A percentile compares a stretch with the other conserved stretches of the same genome.
These are phyloP conservation scores for Dexiosoma caninum DNA, from an alignment of 2,888 invertebrate genomes.

Conservation along the genomic window DNA sequence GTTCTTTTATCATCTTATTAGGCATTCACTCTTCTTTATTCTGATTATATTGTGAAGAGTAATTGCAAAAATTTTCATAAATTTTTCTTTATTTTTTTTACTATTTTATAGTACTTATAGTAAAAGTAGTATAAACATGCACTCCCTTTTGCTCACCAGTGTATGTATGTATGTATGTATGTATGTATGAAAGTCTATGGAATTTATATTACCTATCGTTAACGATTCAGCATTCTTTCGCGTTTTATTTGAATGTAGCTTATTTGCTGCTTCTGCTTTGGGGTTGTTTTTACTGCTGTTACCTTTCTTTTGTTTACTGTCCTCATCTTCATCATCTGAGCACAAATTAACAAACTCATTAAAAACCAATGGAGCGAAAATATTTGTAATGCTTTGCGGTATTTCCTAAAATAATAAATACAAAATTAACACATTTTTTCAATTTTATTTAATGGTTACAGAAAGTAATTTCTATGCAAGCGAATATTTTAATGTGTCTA, in stretches of 20 bases:
- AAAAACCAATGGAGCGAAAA: constrained; percentile 44
- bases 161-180: too few species aligned
- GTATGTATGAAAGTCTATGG: background rate
- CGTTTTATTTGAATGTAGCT: background rate
- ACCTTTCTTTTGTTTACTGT: background rate
- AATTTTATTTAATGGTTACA: too few species aligned
- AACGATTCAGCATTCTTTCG: background rate
- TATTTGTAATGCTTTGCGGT: constrained; percentile 47
- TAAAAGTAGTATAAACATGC: too few species aligned
- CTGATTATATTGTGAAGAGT: too few species aligned
- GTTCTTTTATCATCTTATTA: too few species aligned
- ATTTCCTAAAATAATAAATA: constrained; percentile 50
- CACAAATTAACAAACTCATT: constrained; percentile 60
- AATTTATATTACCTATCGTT: background rate
- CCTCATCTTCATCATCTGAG: constrained; percentile 61
- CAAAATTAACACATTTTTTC: background rate
- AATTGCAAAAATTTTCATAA: too few species aligned
- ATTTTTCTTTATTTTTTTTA: too few species aligned
- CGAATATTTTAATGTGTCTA: too few species aligned
- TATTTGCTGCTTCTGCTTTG: background rate
- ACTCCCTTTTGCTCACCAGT: too few species aligned
- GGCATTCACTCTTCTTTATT: too few species aligned
- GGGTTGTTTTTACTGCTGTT: background rate
- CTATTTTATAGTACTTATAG: too few species aligned
- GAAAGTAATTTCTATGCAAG: too few species aligned